Evolutionary conservation across 1,140 invertebrate species (phyloP), one percentile per base, ranked within the genome.

Genomic region (Diabrotica virgifera): DNA sequence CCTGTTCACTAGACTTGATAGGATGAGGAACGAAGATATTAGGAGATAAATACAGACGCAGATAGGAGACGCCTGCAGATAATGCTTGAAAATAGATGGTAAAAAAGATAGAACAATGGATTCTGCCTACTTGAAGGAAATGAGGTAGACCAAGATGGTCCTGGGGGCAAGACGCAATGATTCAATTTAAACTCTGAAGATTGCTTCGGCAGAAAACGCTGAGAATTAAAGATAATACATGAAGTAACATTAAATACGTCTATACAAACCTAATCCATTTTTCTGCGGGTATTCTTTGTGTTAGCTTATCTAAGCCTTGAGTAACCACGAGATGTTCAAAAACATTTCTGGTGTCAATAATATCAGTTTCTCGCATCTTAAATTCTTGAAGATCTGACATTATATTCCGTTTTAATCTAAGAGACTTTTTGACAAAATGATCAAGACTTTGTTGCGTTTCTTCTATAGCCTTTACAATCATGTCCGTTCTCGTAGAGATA

Each of bases 201-300:
- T n/a, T n/a, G n/a, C n/a, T n/a, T n/a, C n/a, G n/a, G n/a, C n/a
- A n/a, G n/a, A n/a, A n/a, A n/a, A n/a, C n/a, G n/a, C n/a, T n/a
- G n/a, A n/a, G n/a, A n/a, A n/a, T n/a, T n/a, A n/a, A n/a, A n/a
- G n/a, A n/a, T n/a, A n/a, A n/a, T n/a, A n/a, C n/a, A n/a, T n/a
- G n/a, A n/a, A n/a, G n/a, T n/a, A n/a, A n/a, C n/a, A n/a, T n/a
- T n/a, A 46, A 46, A 46, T 46, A 46, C 40, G 6, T 10, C 8
- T 10, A 5, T 3, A 10, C n/a, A 63, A 67, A 82, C 78, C 76
- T 77, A 9, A 78, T 57, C 63, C 82, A 78, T 52, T 76, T 81
- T 55, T 82, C 78, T 4, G 76, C 77, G 5, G 80, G 75, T 64
- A 82, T 80, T 68, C 77, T 76, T 13, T 80, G 78, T 0, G 76